Percentiles rank a stretch among this genome's conserved stretches.
Conservation (phyloP, 2,888 invertebrate species). For the Xanthia togata region DNA sequence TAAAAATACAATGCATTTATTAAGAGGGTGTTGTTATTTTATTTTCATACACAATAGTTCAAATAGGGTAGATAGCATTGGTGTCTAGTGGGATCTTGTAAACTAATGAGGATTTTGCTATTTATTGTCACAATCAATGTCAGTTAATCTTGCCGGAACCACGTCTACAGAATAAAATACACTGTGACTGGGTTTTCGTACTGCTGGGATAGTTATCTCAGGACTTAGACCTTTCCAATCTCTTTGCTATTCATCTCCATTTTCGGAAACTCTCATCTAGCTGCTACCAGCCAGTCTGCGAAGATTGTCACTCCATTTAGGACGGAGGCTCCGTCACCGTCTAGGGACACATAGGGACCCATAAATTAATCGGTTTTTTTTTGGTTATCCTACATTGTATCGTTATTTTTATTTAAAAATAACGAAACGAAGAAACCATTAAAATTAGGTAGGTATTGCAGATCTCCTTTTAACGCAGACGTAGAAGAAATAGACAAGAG, state of each 20-base stretch:
- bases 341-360: too few species aligned
- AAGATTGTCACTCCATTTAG: background rate
- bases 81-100: background rate
- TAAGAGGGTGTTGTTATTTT: conserved; percentile 29
- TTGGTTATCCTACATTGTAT: background rate
- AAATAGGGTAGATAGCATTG: background rate
- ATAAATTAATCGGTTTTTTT: background rate
- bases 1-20: conserved; percentile 62
- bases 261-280: background rate
- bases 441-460: background rate
- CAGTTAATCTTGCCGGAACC: background rate
- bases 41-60: background rate
- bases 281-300: background rate
- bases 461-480: conserved; percentile 17
- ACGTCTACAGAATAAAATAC: background rate
- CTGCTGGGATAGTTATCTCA: background rate
- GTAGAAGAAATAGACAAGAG: conserved; percentile 31
- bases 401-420: background rate
- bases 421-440: background rate
- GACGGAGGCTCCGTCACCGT: background rate
- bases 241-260: too few species aligned
- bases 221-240: background rate
- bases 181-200: background rate
- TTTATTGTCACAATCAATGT: background rate
- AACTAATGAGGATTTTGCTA: background rate